Evolutionary conservation across 1,140 invertebrate species (phyloP).

Genomic region (Cyclina sinensis): DNA sequence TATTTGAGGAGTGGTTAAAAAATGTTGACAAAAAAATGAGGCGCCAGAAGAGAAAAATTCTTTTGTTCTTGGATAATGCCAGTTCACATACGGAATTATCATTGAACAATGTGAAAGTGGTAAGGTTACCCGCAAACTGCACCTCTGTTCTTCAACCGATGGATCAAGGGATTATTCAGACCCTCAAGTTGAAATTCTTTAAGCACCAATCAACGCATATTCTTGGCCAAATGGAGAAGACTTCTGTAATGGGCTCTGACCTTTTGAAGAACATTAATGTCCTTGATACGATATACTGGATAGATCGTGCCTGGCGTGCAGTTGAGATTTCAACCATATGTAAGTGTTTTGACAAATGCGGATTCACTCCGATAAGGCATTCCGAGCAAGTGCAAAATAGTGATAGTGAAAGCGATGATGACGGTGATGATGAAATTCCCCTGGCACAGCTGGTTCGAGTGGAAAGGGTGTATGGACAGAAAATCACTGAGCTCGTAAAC

Average conservation of each 20-base stretch:
- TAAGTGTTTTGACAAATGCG: constrained; percentile 55
- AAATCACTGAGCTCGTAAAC: neutral
- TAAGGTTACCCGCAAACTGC: constrained; percentile 1
- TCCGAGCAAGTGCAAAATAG: neutral
- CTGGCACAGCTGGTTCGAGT: neutral
- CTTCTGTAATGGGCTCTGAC: neutral
- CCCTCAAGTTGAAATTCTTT: neutral
- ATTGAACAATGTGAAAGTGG: constrained; percentile 25
- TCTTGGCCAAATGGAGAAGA: neutral
- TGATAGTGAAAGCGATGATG: too few relatives aligned
- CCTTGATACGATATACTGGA: constrained; percentile 51
- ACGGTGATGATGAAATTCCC: constrained; percentile 26
- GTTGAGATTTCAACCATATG: constrained; percentile 29
- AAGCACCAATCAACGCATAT: neutral
- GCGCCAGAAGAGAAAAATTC: constrained; percentile 59
- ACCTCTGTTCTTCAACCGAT: neutral
- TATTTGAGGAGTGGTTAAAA: constrained; percentile 57
- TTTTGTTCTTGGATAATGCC: constrained; percentile 73
- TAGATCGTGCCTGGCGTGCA: constrained; percentile 43
- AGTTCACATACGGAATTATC: constrained; percentile 62
- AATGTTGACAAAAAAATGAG: constrained; percentile 63
- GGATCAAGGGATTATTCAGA: constrained; percentile 9
- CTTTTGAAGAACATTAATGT: constrained; percentile 33
- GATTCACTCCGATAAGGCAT: constrained; percentile 11
- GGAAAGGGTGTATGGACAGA: neutral